Conservation (phyloP, 2,113 vertebrate genomes). For the Asarcornis scutulata region DNA sequence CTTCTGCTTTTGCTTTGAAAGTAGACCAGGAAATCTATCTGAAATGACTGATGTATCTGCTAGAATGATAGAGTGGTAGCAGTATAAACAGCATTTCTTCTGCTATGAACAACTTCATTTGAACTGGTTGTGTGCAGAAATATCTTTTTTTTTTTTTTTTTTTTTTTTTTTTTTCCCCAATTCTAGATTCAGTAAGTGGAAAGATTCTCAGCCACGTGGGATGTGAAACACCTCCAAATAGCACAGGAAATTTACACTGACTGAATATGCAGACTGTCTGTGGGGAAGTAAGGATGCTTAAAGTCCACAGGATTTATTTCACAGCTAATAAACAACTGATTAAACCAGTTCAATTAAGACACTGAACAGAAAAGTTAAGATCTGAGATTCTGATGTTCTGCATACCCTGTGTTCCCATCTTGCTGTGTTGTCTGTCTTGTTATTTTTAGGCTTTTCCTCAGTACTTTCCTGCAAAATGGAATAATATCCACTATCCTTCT, state of each 20-base stretch:
- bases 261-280: background rate
- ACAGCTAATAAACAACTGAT: background rate
- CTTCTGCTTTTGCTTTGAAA: background rate
- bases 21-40: background rate
- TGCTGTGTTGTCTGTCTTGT: background rate
- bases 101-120: background rate
- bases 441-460: background rate
- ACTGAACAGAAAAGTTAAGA: background rate
- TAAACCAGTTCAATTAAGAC: background rate
- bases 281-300: background rate
- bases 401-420: background rate
- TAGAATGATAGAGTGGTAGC: background rate
- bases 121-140: background rate
- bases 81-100: background rate
- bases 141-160: background rate
- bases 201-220: accelerated
- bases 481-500: background rate
- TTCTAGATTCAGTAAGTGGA: background rate
- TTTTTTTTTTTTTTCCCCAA: background rate
- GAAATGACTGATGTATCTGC: background rate
- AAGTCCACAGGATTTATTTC: background rate
- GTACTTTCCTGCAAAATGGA: background rate
- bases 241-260: background rate
- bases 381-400: background rate
- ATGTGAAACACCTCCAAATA: background rate